Conservation (phyloP, 2,113 vertebrate genomes). For the Oophaga pumilio region DNA sequence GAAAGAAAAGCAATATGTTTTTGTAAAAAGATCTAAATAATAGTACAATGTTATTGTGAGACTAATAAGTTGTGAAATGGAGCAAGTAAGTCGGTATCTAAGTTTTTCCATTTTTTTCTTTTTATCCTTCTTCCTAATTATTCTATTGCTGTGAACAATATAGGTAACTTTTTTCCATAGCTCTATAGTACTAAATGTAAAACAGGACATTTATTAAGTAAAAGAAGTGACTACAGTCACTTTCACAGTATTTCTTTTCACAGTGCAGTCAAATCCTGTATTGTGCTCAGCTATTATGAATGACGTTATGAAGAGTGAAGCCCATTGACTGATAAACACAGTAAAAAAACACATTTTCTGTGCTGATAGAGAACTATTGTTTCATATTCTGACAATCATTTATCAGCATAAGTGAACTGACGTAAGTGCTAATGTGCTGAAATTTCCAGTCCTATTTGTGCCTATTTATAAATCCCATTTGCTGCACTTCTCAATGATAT, state of each 20-base stretch:
- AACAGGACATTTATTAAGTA: neutral
- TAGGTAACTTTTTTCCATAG: neutral
- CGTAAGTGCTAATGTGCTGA: conserved; percentile 28
- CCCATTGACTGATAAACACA: conserved; percentile 13
- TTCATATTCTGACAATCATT: conserved; percentile 19
- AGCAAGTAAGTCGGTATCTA: no score
- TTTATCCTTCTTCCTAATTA: neutral
- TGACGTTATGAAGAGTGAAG: conserved; percentile 21
- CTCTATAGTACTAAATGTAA: neutral
- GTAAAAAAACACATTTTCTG: conserved; percentile 15
- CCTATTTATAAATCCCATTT: conserved; percentile 38
- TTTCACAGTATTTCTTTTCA: neutral
- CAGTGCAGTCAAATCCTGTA: neutral
- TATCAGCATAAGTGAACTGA: conserved; percentile 34
- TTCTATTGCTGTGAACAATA: neutral
- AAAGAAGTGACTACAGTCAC: neutral
- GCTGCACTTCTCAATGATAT: conserved; percentile 29
- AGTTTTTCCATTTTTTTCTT: neutral
- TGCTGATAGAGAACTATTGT: conserved; percentile 6
- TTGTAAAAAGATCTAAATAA: neutral
- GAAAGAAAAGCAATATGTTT: no score
- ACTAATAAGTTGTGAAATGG: neutral
- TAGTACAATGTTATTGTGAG: neutral
- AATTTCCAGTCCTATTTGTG: neutral
- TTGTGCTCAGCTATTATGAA: conserved; percentile 20